These are phyloP conservation scores for Rhizoglyphus robini DNA, from an alignment of 1,140 invertebrate genomes.

Conservation along the genomic window DNA sequence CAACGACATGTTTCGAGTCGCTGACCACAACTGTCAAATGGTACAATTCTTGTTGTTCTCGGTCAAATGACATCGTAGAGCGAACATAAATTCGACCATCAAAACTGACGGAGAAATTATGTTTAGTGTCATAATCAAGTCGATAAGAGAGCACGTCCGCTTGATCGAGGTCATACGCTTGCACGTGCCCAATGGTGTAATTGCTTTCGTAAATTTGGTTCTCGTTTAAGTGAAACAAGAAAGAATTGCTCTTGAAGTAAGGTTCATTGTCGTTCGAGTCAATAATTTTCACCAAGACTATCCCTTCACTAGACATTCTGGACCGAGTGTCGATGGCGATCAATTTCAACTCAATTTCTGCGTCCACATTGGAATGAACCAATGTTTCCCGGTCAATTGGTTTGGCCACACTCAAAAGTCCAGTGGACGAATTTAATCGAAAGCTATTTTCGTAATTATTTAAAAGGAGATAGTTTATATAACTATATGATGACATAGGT, in stretches of 20 bases:
- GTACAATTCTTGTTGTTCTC: slow-evolving; percentile 51
- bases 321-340: slow-evolving; percentile 38
- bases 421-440: slow-evolving; percentile 66
- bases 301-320: slow-evolving; percentile 69
- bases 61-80: slow-evolving; percentile 33
- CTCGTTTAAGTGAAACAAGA: slow-evolving; percentile 57
- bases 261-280: slow-evolving; percentile 88
- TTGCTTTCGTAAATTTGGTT: slow-evolving; percentile 37
- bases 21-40: slow-evolving; percentile 70
- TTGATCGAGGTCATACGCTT: slow-evolving; percentile 24
- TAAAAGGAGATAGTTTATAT: slow-evolving; percentile 77
- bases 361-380: neutral
- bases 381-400: slow-evolving; percentile 62
- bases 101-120: slow-evolving; percentile 63
- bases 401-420: slow-evolving; percentile 63
- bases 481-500: slow-evolving; percentile 48
- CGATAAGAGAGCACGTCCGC: neutral
- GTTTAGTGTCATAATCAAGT: neutral
- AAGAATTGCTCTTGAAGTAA: slow-evolving; percentile 40
- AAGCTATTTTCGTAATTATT: slow-evolving; percentile 73
- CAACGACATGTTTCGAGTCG: slow-evolving; percentile 47
- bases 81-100: slow-evolving; percentile 71
- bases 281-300: slow-evolving; percentile 64
- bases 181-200: neutral
- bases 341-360: slow-evolving; percentile 1